Base-by-base conservation (phyloP, 1,140 invertebrate genomes). In the Heliothis virescens region DNA sequence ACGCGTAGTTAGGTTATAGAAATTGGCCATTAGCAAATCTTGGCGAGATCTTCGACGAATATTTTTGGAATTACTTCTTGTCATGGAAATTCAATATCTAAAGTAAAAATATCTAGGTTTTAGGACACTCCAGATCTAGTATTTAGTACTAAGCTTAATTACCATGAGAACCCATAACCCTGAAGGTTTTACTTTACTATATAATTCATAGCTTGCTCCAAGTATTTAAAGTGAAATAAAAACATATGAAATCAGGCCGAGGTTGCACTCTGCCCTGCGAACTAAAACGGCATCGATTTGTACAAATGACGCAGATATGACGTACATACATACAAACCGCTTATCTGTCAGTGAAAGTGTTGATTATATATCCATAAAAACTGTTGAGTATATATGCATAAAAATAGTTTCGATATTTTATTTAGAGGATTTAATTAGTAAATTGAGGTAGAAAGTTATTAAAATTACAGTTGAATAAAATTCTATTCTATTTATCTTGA, bases 181-280 rank as follows among this genome's bases (percentile, higher is more conserved):
- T 50, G 60, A 65, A 53, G 52, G 75, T 67, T 67, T 10, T 63
- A 50, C 21, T 26, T 26, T 26, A 26, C 21, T 26, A 26, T 57
- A 55, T 63, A 76, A 76, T 52, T 11, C 13, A n/a, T 15, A 15
- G 69, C 21, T 48, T 26, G 34, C 18, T 29, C 48, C 52, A 57
- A 57, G 63, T 67, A 16, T 72, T n/a, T 29, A 48, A 34, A 63
- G 26, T 53, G 57, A 55, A 69, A 57, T 67, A 79, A 79, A 76
- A 79, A 79, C 50, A 5, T 41, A 71, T 62, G 47, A 53, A 79
- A 62, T 79, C 53, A 79, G 77, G 77, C 47, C 77, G 67, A 79
- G 77, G 67, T 34, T 72, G 67, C 75, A 21, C 18, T 50, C 47
- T 76, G 47, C 34, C 16, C 53, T 63, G 74, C 48, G 62, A 78